A percentile compares a stretch with the other conserved stretches of the same genome.
Conservation (phyloP, 2,888 invertebrate species). For the Diaperis boleti region DNA sequence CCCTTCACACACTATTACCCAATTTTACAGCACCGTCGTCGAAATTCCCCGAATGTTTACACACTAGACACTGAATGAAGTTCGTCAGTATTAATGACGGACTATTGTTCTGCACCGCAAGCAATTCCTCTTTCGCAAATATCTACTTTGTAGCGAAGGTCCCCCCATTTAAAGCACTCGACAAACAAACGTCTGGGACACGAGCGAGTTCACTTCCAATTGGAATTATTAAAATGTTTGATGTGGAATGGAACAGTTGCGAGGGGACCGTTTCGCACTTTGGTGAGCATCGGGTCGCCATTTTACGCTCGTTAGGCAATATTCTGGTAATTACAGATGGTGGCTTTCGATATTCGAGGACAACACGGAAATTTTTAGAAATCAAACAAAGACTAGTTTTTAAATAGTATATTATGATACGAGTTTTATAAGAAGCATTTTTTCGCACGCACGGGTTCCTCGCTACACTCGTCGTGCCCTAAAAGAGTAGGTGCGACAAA, state of each 20-base stretch:
- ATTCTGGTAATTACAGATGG: constrained; percentile 12
- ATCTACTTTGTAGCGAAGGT: constrained; percentile 27
- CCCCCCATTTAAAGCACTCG: constrained; percentile 25
- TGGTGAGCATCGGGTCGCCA: constrained; percentile 2
- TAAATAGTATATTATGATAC: no score
- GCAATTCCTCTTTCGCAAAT: constrained; percentile 32
- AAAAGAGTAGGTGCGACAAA: no score
- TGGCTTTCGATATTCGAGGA: no score
- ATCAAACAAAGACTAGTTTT: no score
- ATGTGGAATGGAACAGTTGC: constrained; percentile 14
- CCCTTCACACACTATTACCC: constrained; percentile 13
- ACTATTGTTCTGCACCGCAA: constrained; percentile 36
- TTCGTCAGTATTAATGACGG: constrained; percentile 42
- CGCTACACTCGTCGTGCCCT: no score
- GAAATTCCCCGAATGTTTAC: constrained; percentile 36
- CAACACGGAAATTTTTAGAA: no score
- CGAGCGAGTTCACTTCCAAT: constrained; percentile 23
- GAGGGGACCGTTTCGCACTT: constrained; percentile 16
- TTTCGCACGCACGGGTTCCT: no score
- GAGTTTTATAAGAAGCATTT: no score
- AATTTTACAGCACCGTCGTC: constrained; percentile 17
- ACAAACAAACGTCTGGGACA: constrained; percentile 24
- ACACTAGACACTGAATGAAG: constrained; percentile 29
- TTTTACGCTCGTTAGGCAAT: constrained; percentile 13
- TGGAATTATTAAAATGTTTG: constrained; percentile 28